Evolutionary conservation across 2,113 vertebrate genomes (phyloP), one percentile per base, ranked within the genome.

Genomic region (Todiramphus chloris): DNA sequence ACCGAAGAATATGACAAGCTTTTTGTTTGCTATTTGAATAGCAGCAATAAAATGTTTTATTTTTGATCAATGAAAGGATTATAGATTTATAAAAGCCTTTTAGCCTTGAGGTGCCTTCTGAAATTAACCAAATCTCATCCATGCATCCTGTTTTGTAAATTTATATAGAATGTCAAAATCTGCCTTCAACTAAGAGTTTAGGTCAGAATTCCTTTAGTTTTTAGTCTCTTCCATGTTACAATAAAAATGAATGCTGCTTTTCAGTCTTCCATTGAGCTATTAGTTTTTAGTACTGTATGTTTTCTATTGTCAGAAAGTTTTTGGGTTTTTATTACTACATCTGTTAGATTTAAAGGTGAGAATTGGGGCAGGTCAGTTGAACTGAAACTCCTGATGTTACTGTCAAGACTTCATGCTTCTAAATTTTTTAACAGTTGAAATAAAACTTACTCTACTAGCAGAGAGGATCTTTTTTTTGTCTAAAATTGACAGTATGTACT

Each of bases 41-140:
- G 98, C 98, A 99, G 99, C 99, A 99, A 99, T 99, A 99, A 99
- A 97, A 97, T 96, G 97, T 98, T 98, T 96, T 98, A 98, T 98
- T 98, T 98, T 98, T 98, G 96, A 97, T 97, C 97, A 95, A 97
- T 98, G 96, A 98, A 98, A 98, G 97, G 98, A 98, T 97, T 98
- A 98, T 98, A 98, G 98, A 98, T 98, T 98, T 98, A 98, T 98
- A 98, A 98, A 99, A 99, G 98, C 98, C 98, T 98, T 97, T 96
- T 98, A 99, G 99, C 99, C 99, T 98, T 98, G 98, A 99, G 98
- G 99, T 99, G 99, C 99, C 99, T 99, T 99, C 98, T 99, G 98
- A 98, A 98, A 98, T 98, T 98, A 98, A 98, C 98, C 98, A 98
- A 98, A 98, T 98, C 97, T 98, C 97, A 98, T 98, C 97, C 95